Evolutionary conservation across 2,113 vertebrate species (phyloP).

Genomic region (Vidua macroura): DNA sequence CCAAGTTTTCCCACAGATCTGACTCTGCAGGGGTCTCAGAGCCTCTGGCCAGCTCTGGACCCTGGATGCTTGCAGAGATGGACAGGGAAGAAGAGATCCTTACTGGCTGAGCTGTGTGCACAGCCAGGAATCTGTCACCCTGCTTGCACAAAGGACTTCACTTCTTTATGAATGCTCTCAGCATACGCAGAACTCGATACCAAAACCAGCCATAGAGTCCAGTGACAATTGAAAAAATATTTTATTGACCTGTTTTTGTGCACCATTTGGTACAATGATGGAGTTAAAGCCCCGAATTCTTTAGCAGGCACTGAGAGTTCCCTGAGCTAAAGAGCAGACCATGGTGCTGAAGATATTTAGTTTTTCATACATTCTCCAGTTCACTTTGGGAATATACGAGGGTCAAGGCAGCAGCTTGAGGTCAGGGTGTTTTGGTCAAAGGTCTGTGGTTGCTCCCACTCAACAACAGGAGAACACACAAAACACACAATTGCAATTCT

Average conservation of each 20-base stretch:
- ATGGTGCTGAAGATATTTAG: neutral
- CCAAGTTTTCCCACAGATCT: neutral
- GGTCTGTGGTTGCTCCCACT: neutral
- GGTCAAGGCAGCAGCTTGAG: conserved; percentile 20
- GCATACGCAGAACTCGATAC: fast-evolving
- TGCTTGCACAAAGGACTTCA: neutral
- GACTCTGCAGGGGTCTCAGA: neutral
- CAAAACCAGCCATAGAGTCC: neutral
- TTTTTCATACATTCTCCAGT: neutral
- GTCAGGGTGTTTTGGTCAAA: conserved; percentile 26
- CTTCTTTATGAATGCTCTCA: neutral
- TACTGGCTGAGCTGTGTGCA: too few relatives aligned
- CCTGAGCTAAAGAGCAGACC: neutral
- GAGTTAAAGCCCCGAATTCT: neutral
- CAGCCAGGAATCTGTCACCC: neutral
- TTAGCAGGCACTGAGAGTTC: neutral
- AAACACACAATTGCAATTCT: conserved; percentile 3
- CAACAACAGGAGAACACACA: neutral
- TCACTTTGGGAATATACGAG: conserved; percentile 6
- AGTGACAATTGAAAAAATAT: neutral
- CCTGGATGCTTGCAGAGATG: too few relatives aligned
- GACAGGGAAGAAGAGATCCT: neutral
- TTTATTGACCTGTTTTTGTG: neutral
- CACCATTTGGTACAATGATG: neutral
- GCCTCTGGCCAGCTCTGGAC: too few relatives aligned